These are phyloP conservation scores for Apostichopus japonicus DNA, from an alignment of 35 echinoderm and acorn worm species.

Conservation along the genomic window DNA sequence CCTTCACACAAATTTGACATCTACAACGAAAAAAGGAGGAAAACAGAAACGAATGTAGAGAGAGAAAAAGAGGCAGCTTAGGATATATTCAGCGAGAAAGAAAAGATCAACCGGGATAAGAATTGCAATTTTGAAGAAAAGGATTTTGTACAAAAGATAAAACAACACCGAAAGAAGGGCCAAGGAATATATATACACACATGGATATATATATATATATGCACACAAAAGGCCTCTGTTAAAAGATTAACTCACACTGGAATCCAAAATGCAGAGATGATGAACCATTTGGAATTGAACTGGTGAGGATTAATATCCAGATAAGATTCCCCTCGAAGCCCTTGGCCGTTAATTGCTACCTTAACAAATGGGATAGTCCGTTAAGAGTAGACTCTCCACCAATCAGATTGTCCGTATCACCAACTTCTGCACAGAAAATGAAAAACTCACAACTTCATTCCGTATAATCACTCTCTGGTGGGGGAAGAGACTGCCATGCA, in stretches of 20 bases:
- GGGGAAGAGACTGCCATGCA: background rate
- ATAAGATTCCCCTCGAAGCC: background rate
- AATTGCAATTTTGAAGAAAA: background rate
- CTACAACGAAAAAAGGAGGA: too few relatives aligned
- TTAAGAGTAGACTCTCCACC: constrained; percentile 15
- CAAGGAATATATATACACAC: background rate
- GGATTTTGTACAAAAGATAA: background rate
- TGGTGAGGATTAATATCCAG: constrained; percentile 13
- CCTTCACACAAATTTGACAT: too few relatives aligned
- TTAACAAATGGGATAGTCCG: constrained; percentile 29
- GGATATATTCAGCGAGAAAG: background rate
- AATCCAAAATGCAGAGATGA: constrained; percentile 40
- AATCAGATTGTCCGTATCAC: constrained; percentile 40
- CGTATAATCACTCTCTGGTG: constrained; percentile 1
- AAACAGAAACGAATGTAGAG: too few relatives aligned
- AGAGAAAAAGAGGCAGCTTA: too few relatives aligned
- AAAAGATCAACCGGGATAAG: background rate
- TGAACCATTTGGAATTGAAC: constrained; percentile 37
- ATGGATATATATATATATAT: too few relatives aligned
- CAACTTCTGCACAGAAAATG: constrained; percentile 56
- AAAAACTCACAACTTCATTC: constrained; percentile 34
- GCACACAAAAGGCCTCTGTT: background rate
- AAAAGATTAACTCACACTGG: constrained; percentile 39
- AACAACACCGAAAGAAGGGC: background rate
- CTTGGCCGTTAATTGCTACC: constrained; percentile 11